These are phyloP conservation scores for Desoria tigrina DNA, from an alignment of 2,888 invertebrate genomes.

Conservation along the genomic window DNA sequence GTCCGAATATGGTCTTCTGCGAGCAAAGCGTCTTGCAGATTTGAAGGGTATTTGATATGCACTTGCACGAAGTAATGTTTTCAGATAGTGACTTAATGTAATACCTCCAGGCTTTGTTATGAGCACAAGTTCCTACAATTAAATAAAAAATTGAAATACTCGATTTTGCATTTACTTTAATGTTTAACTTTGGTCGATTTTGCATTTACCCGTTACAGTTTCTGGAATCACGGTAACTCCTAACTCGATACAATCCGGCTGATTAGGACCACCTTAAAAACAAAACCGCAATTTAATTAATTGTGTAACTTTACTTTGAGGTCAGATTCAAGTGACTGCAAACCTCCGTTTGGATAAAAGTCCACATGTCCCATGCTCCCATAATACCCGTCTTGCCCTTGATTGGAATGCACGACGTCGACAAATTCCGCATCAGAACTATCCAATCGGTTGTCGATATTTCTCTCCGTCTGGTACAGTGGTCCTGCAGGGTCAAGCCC, in stretches of 20 bases:
- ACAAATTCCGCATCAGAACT: conserved; percentile 24
- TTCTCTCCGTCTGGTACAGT: conserved; percentile 28
- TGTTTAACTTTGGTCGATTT: not conserved
- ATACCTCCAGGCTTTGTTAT: conserved; percentile 41
- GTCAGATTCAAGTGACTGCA: not conserved
- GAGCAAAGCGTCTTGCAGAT: conserved; percentile 35
- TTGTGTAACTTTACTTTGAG: not conserved
- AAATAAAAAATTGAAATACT: not conserved
- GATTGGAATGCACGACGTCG: conserved; percentile 42
- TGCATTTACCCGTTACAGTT: conserved; percentile 38
- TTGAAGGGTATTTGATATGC: conserved; percentile 28
- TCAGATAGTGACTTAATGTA: conserved; percentile 32
- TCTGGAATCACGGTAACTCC: conserved; percentile 18
- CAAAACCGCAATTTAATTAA: conserved; percentile 2
- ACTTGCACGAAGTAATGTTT: conserved; percentile 34
- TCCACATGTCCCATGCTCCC: conserved; percentile 40
- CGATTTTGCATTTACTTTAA: conserved; percentile 23
- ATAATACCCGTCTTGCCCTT: conserved; percentile 41
- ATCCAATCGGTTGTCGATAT: conserved; percentile 32
- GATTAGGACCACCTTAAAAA: conserved; percentile 43
- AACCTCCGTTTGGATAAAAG: conserved; percentile 37
- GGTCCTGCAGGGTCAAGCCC: conserved; percentile 41
- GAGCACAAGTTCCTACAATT: conserved; percentile 39
- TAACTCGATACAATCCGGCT: conserved; percentile 34
- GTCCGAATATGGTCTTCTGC: conserved; percentile 34